Conservation (phyloP, 2,113 vertebrate genomes). For the Sinosuthora webbiana region DNA sequence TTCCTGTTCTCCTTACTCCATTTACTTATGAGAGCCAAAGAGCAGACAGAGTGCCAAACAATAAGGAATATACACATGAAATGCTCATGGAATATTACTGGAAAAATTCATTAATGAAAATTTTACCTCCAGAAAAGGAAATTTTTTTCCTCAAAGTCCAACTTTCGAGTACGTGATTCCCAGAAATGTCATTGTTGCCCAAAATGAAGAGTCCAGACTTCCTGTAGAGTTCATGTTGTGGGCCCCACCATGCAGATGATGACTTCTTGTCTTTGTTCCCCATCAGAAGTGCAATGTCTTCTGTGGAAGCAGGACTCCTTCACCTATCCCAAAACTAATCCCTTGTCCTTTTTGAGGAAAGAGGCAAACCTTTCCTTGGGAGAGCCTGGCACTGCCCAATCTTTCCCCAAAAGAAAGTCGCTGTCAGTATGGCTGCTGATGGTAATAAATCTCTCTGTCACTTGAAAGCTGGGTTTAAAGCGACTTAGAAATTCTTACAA, state of each 20-base stretch:
- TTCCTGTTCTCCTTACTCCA: background rate
- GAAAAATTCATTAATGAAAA: background rate
- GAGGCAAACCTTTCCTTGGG: fast-evolving
- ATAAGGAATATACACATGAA: background rate
- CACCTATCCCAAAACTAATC: background rate
- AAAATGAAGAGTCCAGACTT: background rate
- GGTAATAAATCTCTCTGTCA: background rate
- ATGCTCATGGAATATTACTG: background rate
- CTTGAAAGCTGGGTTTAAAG: background rate
- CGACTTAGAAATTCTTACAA: background rate
- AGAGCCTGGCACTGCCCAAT: background rate
- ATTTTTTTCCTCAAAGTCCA: background rate
- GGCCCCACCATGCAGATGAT: fast-evolving
- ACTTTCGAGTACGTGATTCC: background rate
- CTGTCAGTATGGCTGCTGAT: background rate
- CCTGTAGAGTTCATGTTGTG: background rate
- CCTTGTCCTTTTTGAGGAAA: background rate
- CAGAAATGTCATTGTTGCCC: fast-evolving
- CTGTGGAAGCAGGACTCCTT: background rate
- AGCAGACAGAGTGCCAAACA: background rate
- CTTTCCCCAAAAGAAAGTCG: background rate
- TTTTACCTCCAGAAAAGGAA: background rate
- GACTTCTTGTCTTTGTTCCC: background rate
- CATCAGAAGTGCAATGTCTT: background rate
- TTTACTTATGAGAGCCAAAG: background rate